A percentile compares a stretch with the other conserved stretches of the same genome.
These are phyloP conservation scores for Gopherus evgoodei DNA, from an alignment of 2,113 vertebrate genomes.

Conservation along the genomic window DNA sequence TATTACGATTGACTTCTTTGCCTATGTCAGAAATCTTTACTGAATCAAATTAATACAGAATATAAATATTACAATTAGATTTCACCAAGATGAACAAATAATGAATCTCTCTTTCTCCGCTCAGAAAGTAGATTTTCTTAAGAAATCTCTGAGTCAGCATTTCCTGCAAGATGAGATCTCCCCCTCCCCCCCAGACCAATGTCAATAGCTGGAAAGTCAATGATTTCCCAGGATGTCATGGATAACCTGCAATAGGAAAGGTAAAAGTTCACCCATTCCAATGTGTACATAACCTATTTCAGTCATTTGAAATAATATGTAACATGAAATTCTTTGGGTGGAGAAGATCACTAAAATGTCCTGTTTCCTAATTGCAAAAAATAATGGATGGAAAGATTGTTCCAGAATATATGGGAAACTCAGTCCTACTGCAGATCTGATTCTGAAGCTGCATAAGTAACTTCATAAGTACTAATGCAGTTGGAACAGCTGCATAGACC, in stretches of 20 bases:
- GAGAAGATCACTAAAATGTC: constrained; percentile 51
- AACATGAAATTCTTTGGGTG: constrained; percentile 66
- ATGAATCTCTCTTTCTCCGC: constrained; percentile 35
- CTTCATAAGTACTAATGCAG: background rate
- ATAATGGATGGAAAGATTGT: constrained; percentile 29
- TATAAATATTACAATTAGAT: constrained; percentile 74
- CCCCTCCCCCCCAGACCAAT: constrained; percentile 49
- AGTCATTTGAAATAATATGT: constrained; percentile 77
- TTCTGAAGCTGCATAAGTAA: background rate
- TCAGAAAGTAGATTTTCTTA: constrained; percentile 65
- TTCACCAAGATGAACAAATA: constrained; percentile 55
- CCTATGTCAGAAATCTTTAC: constrained; percentile 60
- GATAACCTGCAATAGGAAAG: constrained; percentile 74
- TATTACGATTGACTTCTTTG: constrained; percentile 71
- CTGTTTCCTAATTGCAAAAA: constrained; percentile 18
- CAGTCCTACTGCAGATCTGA: background rate
- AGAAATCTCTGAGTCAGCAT: constrained; percentile 66
- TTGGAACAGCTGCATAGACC: background rate
- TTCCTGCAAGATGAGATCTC: constrained; percentile 57
- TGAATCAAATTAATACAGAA: constrained; percentile 70
- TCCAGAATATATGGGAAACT: constrained; percentile 1
- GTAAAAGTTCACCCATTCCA: constrained; percentile 77
- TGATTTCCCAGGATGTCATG: constrained; percentile 79
- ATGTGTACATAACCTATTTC: constrained; percentile 72
- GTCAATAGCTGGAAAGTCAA: constrained; percentile 77